Conservation (phyloP, 53 echinoderm and acorn worm genomes). For the Zoroaster sp. region DNA sequence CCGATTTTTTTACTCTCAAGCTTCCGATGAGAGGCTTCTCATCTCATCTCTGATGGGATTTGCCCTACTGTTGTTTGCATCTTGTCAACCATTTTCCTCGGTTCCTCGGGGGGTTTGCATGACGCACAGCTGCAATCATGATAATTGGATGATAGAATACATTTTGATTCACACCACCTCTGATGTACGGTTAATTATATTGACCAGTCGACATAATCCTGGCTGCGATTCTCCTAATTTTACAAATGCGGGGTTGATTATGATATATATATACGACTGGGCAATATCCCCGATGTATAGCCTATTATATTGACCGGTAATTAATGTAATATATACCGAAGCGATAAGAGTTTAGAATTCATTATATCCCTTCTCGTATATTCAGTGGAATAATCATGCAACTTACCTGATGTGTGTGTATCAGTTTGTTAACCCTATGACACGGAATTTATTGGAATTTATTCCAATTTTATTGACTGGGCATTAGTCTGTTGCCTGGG, state of each 20-base stretch:
- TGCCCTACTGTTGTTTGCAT: neutral
- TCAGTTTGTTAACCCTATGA: no score
- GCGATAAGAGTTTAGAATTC: no score
- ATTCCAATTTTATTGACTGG: no score
- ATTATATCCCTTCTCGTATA: no score
- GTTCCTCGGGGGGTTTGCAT: neutral
- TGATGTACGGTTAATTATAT: neutral
- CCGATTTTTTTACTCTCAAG: neutral
- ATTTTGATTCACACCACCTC: neutral
- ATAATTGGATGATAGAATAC: constrained; percentile 8
- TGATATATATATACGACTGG: neutral
- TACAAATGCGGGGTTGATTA: neutral
- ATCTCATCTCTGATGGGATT: neutral
- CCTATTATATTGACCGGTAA: no score
- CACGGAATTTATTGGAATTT: no score
- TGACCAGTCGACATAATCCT: neutral
- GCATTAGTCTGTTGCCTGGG: no score
- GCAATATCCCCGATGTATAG: no score
- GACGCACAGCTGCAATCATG: neutral
- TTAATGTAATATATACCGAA: no score
- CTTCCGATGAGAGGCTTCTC: no score
- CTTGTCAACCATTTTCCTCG: neutral
- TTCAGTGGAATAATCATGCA: no score
- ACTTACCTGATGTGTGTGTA: no score
- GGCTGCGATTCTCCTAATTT: neutral